Conservation (phyloP, 2,888 invertebrate species). For the Tetheella fluctuosa region DNA sequence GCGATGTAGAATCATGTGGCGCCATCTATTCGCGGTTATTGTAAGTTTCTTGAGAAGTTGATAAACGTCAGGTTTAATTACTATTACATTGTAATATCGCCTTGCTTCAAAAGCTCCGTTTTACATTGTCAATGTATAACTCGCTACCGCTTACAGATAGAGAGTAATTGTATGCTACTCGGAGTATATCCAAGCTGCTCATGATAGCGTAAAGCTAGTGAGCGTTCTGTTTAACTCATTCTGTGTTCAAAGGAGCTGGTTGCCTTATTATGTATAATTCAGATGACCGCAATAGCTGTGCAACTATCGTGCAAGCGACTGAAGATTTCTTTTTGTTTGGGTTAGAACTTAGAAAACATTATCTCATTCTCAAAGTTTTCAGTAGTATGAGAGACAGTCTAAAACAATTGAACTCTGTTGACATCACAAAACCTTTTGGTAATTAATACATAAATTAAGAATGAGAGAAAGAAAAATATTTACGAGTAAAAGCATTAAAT, state of each 20-base stretch:
- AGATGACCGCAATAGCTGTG: background rate
- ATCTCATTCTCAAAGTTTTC: no score
- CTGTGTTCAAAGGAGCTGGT: constrained; percentile 29
- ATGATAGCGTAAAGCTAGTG: constrained; percentile 39
- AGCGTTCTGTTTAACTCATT: constrained; percentile 56
- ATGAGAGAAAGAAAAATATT: no score
- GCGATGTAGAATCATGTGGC: no score
- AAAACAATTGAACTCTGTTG: no score
- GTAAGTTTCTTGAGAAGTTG: no score
- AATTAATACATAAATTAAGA: no score
- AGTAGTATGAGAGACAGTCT: no score
- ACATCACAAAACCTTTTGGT: no score
- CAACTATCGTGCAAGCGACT: background rate
- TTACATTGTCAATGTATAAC: constrained; percentile 38
- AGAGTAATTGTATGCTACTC: constrained; percentile 49
- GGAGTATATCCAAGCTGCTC: constrained; percentile 43
- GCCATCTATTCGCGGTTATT: no score
- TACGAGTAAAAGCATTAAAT: no score
- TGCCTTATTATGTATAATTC: constrained; percentile 15
- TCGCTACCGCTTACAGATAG: constrained; percentile 32
- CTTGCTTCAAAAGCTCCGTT: background rate
- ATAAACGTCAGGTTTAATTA: background rate
- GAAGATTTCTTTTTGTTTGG: background rate
- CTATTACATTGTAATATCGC: no score
- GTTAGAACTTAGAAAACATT: background rate